A percentile compares a stretch with the other conserved stretches of the same genome.
Evolutionary conservation across 1,140 invertebrate genomes (phyloP).

Genomic region (Tetranychus urticae): DNA sequence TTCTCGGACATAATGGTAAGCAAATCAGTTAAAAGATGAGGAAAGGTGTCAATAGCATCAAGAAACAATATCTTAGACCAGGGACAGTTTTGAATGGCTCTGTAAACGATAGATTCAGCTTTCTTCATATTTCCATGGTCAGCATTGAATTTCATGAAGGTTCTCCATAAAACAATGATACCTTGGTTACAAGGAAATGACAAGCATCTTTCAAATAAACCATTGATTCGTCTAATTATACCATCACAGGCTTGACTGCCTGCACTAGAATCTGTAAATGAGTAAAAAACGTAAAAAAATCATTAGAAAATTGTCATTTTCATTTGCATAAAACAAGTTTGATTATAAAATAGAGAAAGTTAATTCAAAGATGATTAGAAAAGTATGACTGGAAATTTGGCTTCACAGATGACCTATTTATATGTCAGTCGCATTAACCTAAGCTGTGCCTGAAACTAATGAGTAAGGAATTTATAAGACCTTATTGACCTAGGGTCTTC

Average conservation of each 20-base stretch:
- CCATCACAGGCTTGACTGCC: neutral
- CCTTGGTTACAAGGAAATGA: neutral
- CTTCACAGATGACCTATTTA: neutral
- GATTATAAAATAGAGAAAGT: no score
- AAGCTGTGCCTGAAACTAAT: constrained; percentile 6
- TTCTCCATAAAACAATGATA: neutral
- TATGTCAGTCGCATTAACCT: neutral
- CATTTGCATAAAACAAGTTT: no score
- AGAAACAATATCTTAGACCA: constrained; percentile 21
- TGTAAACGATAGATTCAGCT: constrained; percentile 21
- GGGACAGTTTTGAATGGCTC: constrained; percentile 23
- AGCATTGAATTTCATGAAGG: neutral
- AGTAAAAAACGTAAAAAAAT: neutral
- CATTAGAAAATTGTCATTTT: neutral
- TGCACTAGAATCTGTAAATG: neutral
- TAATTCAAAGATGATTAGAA: no score
- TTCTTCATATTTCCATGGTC: constrained; percentile 7
- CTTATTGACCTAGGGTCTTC: neutral
- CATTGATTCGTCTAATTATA: neutral
- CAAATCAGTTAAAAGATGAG: constrained; percentile 19
- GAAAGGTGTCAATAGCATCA: constrained; percentile 16
- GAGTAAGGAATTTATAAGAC: constrained; percentile 9
- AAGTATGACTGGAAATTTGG: neutral
- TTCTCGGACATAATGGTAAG: constrained; percentile 24
- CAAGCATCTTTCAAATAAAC: constrained; percentile 2